Evolutionary conservation across 2,113 vertebrate genomes (phyloP), one percentile per base, ranked within the genome.

Genomic region (Pelobates fuscus): DNA sequence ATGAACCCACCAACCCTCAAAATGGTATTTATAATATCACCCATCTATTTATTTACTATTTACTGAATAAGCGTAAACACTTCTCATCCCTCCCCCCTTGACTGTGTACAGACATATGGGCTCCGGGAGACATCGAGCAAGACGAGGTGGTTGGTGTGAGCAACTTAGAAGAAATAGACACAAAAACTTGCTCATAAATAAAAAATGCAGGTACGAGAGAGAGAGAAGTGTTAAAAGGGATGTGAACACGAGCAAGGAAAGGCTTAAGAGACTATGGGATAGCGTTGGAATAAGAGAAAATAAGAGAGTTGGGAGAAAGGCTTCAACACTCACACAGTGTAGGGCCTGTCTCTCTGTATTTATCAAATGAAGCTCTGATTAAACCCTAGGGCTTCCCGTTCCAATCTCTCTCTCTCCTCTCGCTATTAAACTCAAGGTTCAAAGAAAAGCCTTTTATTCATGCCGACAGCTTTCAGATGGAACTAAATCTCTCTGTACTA

Each of bases 401-500:
- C 78, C 84, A 63, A 73, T 71, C 79, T 70, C 80, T 80, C 60
- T 49, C 30, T 80, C 86, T 84, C 71, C 78, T 74, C 84, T 81
- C 72, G 67, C 82, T 82, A 70, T 84, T 71, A 77, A 78, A 79
- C 82, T 76, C 78, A 27, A 78, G 82, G 82, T 86, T 89, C 87
- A 88, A 88, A 87, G 86, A 70, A 52, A 84, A 86, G 87, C 84
- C 82, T 88, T 80, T 88, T 78, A 89, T 88, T 86, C 57, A 63
- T 79, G 79, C 84, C 69, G 86, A 88, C 86, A 86, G 89, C 86
- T 86, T 81, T 89, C 89, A 89, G 88, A 89, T 88, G 88, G 87
- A 89, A 83, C 87, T 84, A 81, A 88, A 88, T 84, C 88, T 88
- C 86, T 57, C 78, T 52, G 26, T 21, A 43, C 79, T 76, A 18